A percentile compares a stretch with the other conserved stretches of the same genome.
phyloP scores from a whole-genome alignment of 2,797 vertebrate genomes.

The Hafferia zeledoni region DNA sequence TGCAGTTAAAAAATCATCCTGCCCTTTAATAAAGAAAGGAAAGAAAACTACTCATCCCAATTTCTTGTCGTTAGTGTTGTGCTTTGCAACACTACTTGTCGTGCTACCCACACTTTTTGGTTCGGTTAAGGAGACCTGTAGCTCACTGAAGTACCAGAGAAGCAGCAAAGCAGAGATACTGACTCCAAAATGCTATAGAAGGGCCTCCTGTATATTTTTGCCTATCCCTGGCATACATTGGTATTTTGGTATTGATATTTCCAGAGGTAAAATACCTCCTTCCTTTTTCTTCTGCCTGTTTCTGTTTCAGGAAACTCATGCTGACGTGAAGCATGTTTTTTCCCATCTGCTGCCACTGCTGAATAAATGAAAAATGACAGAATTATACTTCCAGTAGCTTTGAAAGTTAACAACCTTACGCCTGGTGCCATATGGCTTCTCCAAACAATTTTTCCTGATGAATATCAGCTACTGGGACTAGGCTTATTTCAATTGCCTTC shows the following conservation, averaged over 20 bases:
- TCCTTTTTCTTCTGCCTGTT: conserved; percentile 54
- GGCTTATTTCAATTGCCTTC: conserved; percentile 57
- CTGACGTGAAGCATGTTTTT: conserved; percentile 74
- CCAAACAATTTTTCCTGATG: conserved; percentile 62
- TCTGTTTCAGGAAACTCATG: conserved; percentile 69
- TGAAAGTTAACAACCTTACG: conserved; percentile 72
- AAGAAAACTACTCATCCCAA: neutral
- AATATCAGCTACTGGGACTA: conserved; percentile 56
- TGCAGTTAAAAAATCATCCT: neutral
- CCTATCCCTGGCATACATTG: neutral
- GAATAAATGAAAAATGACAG: conserved; percentile 77
- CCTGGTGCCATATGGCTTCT: conserved; percentile 70
- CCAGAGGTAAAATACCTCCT: conserved; percentile 64
- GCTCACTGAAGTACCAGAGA: neutral
- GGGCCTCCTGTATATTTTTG: neutral
- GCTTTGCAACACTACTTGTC: neutral
- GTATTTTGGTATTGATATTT: conserved; percentile 49
- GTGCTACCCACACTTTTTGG: neutral
- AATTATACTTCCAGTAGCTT: conserved; percentile 71
- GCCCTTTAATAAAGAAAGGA: neutral
- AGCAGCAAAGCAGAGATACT: neutral
- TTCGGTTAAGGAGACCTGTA: neutral
- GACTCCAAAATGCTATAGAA: neutral
- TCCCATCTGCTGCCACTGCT: conserved; percentile 67
- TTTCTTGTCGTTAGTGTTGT: neutral